These are phyloP conservation scores for Rhinichthys osculus DNA, from an alignment of 2,797 vertebrate genomes.

Conservation along the genomic window DNA sequence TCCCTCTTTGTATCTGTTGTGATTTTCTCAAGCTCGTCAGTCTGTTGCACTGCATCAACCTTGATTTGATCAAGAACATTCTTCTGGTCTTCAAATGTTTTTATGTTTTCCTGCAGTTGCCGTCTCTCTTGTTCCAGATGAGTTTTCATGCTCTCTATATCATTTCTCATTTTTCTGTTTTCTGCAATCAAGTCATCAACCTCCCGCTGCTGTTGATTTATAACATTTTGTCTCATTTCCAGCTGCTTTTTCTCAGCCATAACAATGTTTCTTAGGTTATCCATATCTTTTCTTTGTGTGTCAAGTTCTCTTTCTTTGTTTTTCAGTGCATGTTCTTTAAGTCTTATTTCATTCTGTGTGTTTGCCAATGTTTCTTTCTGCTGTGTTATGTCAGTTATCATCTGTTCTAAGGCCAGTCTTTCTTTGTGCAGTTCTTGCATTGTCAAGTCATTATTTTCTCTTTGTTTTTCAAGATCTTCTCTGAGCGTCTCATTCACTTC, in stretches of 20 bases:
- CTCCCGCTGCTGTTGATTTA: slow-evolving; percentile 26
- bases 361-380: slow-evolving; percentile 29
- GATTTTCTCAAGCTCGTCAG: slow-evolving; percentile 8
- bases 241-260: slow-evolving; percentile 38
- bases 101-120: slow-evolving; percentile 5
- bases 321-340: slow-evolving; percentile 10
- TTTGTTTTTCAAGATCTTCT: slow-evolving; percentile 45
- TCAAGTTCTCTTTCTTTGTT: slow-evolving; percentile 26
- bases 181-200: not conserved
- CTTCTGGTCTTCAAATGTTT: not conserved
- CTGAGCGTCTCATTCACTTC: slow-evolving; percentile 9
- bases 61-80: not conserved
- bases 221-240: slow-evolving; percentile 6
- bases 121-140: not conserved
- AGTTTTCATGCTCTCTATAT: slow-evolving; percentile 15
- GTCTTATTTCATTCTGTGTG: not conserved
- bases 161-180: slow-evolving; percentile 21
- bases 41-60: slow-evolving; percentile 1
- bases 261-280: slow-evolving; percentile 12
- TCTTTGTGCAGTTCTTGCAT: slow-evolving; percentile 32
- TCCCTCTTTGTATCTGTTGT: not conserved
- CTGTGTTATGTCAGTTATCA: not conserved
- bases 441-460: slow-evolving; percentile 25
- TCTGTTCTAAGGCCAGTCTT: slow-evolving; percentile 14
- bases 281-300: slow-evolving; percentile 11